Evolutionary conservation across 2,888 invertebrate genomes (phyloP).

Genomic region (Eurytoma adleriae): DNA sequence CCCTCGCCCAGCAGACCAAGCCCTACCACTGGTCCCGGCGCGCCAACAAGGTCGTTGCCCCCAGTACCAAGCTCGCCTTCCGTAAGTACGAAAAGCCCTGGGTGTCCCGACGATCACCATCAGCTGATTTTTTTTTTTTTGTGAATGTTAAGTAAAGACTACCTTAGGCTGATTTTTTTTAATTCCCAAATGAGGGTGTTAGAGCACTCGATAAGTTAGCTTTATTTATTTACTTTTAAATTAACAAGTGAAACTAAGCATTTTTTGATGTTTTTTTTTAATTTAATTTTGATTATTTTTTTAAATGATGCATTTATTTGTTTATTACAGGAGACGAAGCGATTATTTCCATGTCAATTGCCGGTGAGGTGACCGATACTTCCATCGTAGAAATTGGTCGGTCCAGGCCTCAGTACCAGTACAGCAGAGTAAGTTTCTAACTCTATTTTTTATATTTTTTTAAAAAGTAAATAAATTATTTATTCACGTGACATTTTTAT

Average conservation of each 20-base stretch:
- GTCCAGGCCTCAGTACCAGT: constrained; percentile 74
- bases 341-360: constrained; percentile 77
- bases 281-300: background rate
- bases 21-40: constrained; percentile 68
- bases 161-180: no score
- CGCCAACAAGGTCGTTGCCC: constrained; percentile 60
- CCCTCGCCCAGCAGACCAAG: constrained; percentile 66
- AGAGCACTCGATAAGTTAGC: background rate
- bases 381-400: constrained; percentile 74
- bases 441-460: background rate
- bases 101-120: background rate
- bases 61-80: constrained; percentile 65
- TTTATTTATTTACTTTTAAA: no score
- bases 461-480: background rate
- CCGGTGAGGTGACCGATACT: constrained; percentile 74
- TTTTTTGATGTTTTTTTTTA: background rate
- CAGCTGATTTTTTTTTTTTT: background rate
- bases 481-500: constrained; percentile 68
- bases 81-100: constrained; percentile 65
- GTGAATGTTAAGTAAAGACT: no score
- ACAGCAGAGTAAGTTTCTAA: constrained; percentile 70
- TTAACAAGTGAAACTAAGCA: background rate
- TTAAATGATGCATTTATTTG: background rate
- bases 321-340: constrained; percentile 77
- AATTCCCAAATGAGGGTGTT: background rate